Evolutionary conservation across 1,140 invertebrate genomes (phyloP).

Genomic region (Psix sp.): DNA sequence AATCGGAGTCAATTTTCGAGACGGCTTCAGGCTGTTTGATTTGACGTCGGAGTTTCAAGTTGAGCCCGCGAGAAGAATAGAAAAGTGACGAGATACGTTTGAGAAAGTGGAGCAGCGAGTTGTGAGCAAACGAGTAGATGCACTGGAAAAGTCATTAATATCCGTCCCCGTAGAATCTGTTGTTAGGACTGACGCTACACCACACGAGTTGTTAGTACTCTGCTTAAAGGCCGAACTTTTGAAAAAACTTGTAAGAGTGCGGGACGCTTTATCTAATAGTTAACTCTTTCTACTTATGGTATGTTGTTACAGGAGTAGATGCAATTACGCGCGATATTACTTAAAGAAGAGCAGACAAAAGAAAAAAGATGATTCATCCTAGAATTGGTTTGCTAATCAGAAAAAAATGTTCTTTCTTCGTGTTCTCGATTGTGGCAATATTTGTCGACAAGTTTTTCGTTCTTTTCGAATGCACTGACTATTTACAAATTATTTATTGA

Average conservation of each 20-base stretch:
- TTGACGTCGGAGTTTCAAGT: too few relatives aligned
- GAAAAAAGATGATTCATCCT: slow-evolving; percentile 20
- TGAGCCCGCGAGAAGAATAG: too few relatives aligned
- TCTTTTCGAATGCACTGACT: too few relatives aligned
- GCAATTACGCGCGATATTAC: slow-evolving; percentile 49
- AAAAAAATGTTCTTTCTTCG: too few relatives aligned
- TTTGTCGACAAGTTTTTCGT: too few relatives aligned
- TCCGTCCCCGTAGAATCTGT: slow-evolving; percentile 75
- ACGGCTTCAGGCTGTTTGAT: neutral
- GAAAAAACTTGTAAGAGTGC: slow-evolving; percentile 71
- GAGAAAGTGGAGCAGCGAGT: slow-evolving; percentile 53
- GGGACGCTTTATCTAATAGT: slow-evolving; percentile 75
- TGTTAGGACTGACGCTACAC: slow-evolving; percentile 61
- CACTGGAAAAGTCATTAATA: slow-evolving; percentile 71
- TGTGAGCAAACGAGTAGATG: slow-evolving; percentile 36
- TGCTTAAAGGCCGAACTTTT: slow-evolving; percentile 66
- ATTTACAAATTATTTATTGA: too few relatives aligned
- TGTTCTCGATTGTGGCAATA: too few relatives aligned
- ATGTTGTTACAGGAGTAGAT: slow-evolving; percentile 59
- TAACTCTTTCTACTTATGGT: slow-evolving; percentile 70
- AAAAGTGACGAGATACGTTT: slow-evolving; percentile 47
- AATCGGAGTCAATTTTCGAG: too few relatives aligned
- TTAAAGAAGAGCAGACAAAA: slow-evolving; percentile 24
- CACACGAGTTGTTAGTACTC: slow-evolving; percentile 70
- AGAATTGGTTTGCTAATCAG: too few relatives aligned